These are phyloP conservation scores for Diprion similis DNA, from an alignment of 1,140 invertebrate species.

Conservation along the genomic window DNA sequence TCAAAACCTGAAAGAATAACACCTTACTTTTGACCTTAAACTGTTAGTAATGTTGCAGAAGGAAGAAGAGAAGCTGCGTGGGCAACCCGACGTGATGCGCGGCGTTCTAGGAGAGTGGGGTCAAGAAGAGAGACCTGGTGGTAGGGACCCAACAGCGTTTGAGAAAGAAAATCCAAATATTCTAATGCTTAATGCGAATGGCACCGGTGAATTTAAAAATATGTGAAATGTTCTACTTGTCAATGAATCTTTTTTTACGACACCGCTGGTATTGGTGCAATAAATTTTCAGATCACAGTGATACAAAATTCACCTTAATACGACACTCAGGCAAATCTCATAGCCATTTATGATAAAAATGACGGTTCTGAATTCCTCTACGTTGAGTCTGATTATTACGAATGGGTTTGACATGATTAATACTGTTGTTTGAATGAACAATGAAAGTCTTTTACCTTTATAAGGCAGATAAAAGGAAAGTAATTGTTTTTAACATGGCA, in stretches of 20 bases:
- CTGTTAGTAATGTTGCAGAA: conserved; percentile 64
- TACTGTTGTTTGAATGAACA: too few relatives aligned
- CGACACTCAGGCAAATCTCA: too few relatives aligned
- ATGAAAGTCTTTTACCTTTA: too few relatives aligned
- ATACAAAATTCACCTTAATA: too few relatives aligned
- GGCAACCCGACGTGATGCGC: conserved; percentile 75
- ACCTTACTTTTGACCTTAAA: conserved; percentile 42
- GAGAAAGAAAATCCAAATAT: conserved; percentile 82
- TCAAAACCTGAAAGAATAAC: neutral
- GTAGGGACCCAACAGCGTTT: conserved; percentile 74
- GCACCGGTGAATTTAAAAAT: conserved; percentile 74
- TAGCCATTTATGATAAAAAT: too few relatives aligned
- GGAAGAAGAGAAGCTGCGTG: conserved; percentile 70
- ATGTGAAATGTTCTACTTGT: conserved; percentile 64
- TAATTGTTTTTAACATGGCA: too few relatives aligned
- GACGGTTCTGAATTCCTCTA: too few relatives aligned
- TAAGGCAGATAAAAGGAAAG: too few relatives aligned
- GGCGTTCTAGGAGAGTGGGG: conserved; percentile 73
- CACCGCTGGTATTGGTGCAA: too few relatives aligned
- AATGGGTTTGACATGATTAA: too few relatives aligned
- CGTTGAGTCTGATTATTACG: too few relatives aligned
- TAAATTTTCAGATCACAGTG: too few relatives aligned
- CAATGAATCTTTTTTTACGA: neutral
- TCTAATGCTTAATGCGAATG: conserved; percentile 74
- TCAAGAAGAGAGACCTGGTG: conserved; percentile 69